These are phyloP conservation scores for Drosophila formosana DNA, from an alignment of 2,888 invertebrate species.

Conservation along the genomic window DNA sequence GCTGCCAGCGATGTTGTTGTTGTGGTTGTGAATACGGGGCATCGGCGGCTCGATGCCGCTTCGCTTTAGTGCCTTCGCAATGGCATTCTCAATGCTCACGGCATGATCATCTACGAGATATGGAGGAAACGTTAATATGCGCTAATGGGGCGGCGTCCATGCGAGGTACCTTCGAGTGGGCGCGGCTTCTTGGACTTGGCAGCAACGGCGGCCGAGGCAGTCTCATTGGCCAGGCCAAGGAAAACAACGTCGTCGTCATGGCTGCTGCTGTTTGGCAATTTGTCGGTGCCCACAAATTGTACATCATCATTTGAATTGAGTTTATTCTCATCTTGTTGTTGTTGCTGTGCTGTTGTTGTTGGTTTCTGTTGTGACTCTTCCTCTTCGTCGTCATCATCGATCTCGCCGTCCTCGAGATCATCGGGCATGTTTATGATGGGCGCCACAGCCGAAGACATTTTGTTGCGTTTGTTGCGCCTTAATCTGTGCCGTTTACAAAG, in stretches of 20 bases:
- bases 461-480: conserved; percentile 6
- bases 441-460: conserved; percentile 50
- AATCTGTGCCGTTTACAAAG: conserved; percentile 10
- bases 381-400: conserved; percentile 88
- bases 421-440: conserved; percentile 84
- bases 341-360: conserved; percentile 13
- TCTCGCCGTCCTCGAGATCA: conserved; percentile 95
- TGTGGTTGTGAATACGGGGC: conserved; percentile 66
- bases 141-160: too few relatives aligned
- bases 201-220: conserved; percentile 9
- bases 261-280: conserved; percentile 6
- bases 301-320: conserved; percentile 44
- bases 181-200: conserved; percentile 85
- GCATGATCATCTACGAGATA: conserved; percentile 90
- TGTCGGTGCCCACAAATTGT: conserved; percentile 43
- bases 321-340: conserved; percentile 7
- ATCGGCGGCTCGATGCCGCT: conserved; percentile 86
- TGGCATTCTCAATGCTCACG: conserved; percentile 91
- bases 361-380: conserved; percentile 56
- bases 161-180: conserved; percentile 86
- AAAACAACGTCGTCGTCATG: conserved; percentile 59
- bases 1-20: not conserved
- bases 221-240: conserved; percentile 44
- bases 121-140: not conserved
- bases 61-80: conserved; percentile 91